Evolutionary conservation across 2,113 vertebrate genomes (phyloP), one percentile per base, ranked within the genome.

Genomic region (Istiophorus platypterus): DNA sequence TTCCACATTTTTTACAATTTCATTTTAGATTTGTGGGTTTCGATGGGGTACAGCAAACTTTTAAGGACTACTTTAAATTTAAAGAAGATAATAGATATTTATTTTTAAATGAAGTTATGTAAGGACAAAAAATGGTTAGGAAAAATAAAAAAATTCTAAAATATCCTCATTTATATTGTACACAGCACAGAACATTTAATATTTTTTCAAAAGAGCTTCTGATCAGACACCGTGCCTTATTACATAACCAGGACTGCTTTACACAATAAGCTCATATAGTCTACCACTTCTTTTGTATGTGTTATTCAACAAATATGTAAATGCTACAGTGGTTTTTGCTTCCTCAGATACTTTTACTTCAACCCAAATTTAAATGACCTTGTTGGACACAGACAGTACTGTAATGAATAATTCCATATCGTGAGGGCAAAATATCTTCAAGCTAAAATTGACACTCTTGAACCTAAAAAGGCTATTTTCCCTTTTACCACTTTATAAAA

Each of bases 51-150:
- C 77, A 76, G 67, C 82, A 88, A 80, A 86, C 66, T 41, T 87
- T 88, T 85, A 87, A 88, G 91, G 73, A 91, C 62, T 92, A 88
- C 91, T 94, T 94, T 92, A 89, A 90, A 92, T 83, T 92, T 81
- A 80, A 93, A 91, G 81, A 92, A 88, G 77, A 93, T 78, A 85
- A 83, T 92, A 94, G 86, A 91, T 95, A 96, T 96, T 96, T 96
- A 95, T 96, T 96, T 95, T 94, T 85, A 91, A 95, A 95, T 92
- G 86, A 94, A 95, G 83, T 93, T 90, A 87, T 93, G 79, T 88
- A 82, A 90, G 90, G 76, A 76, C 62, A 81, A 47, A 72, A 88
- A 83, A 82, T 80, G 63, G 88, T 88, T 82, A 61, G 80, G 77
- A 75, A 74, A 81, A 85, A 63, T 75, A 27, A 70, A 84, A 72